Evolutionary conservation across 2,797 vertebrate species (phyloP).

Genomic region (Moxostoma hubbsi): DNA sequence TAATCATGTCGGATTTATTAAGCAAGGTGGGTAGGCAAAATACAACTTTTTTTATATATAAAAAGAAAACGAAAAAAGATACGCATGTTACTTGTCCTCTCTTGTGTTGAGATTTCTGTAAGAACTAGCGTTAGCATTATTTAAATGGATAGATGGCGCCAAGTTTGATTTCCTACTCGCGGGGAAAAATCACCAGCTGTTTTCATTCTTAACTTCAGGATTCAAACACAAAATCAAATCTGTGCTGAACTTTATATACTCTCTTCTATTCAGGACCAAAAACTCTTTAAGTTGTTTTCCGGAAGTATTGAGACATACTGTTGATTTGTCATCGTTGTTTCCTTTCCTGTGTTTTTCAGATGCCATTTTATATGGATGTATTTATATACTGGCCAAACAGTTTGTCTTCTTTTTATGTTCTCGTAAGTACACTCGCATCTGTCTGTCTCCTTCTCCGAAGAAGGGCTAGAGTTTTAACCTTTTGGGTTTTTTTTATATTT

Average conservation of each 20-base stretch:
- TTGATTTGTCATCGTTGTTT: slow-evolving; percentile 88
- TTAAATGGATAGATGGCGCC: slow-evolving; percentile 96
- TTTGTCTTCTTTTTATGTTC: slow-evolving; percentile 78
- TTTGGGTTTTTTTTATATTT: slow-evolving; percentile 94
- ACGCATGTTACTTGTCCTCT: slow-evolving; percentile 96
- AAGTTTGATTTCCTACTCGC: slow-evolving; percentile 89
- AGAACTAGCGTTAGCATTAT: slow-evolving; percentile 95
- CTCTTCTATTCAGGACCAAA: slow-evolving; percentile 97
- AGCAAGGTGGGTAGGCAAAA: slow-evolving; percentile 89
- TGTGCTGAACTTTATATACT: slow-evolving; percentile 95
- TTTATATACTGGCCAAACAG: slow-evolving; percentile 99
- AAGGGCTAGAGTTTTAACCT: slow-evolving; percentile 99
- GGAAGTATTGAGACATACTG: slow-evolving; percentile 87
- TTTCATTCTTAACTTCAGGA: slow-evolving; percentile 98
- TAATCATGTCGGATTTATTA: slow-evolving; percentile 88
- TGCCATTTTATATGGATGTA: slow-evolving; percentile 99
- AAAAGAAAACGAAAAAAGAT: slow-evolving; percentile 68
- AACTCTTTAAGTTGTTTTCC: slow-evolving; percentile 84
- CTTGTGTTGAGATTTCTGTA: slow-evolving; percentile 91
- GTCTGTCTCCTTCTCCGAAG: slow-evolving; percentile 98
- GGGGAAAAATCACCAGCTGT: slow-evolving; percentile 95
- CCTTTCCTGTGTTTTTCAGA: slow-evolving; percentile 94
- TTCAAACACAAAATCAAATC: slow-evolving; percentile 97
- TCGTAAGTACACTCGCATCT: slow-evolving; percentile 83
- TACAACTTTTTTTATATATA: slow-evolving; percentile 72